Conservation (phyloP, 2,113 vertebrate genomes). For the Labeo catla region DNA sequence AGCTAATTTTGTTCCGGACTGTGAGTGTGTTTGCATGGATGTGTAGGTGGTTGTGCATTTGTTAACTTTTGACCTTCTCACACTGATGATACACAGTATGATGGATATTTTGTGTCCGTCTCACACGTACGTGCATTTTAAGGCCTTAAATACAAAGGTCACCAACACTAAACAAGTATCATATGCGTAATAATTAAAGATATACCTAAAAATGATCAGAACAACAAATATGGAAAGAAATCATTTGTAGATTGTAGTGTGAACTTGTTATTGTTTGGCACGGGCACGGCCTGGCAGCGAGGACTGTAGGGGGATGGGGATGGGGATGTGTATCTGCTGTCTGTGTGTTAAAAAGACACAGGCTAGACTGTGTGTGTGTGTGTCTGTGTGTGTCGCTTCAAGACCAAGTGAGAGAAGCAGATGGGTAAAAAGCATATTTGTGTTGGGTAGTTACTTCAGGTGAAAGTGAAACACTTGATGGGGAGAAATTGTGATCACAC, state of each 20-base stretch:
- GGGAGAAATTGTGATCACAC: slow-evolving; percentile 72
- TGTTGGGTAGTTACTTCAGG: slow-evolving; percentile 38
- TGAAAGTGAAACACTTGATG: slow-evolving; percentile 72
- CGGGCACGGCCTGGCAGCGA: slow-evolving; percentile 68
- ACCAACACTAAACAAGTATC: background rate
- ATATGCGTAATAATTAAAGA: background rate
- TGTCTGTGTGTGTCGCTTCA: slow-evolving; percentile 15
- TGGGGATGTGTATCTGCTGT: background rate
- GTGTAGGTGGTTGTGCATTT: slow-evolving; percentile 35
- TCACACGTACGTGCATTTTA: background rate
- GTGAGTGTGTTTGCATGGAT: slow-evolving; percentile 51
- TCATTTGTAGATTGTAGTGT: slow-evolving; percentile 69
- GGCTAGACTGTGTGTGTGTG: background rate
- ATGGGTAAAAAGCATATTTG: slow-evolving; percentile 30
- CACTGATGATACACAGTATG: slow-evolving; percentile 56
- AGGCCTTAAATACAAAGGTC: background rate
- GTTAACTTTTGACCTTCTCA: slow-evolving; percentile 39
- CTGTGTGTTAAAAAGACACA: background rate
- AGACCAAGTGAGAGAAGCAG: slow-evolving; percentile 9
- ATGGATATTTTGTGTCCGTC: slow-evolving; percentile 38
- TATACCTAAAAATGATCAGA: background rate
- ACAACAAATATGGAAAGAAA: slow-evolving; percentile 72
- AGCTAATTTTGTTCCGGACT: slow-evolving; percentile 63
- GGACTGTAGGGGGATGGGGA: slow-evolving; percentile 46
- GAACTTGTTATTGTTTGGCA: slow-evolving; percentile 80